Evolutionary conservation across 2,888 invertebrate species (phyloP), one percentile per base, ranked within the genome.

Genomic region (Archips crataeganus): DNA sequence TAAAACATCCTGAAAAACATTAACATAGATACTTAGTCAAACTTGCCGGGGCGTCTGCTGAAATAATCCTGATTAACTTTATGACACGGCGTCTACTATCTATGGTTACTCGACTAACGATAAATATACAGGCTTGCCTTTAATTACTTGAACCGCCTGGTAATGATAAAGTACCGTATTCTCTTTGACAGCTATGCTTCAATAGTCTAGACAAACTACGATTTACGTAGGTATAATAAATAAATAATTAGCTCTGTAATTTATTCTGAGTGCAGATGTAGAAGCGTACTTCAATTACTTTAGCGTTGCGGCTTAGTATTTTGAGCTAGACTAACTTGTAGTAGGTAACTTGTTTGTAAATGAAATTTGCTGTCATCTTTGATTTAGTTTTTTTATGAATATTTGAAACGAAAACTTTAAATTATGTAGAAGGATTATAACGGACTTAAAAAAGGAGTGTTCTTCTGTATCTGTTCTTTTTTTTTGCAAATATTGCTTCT

Each of bases 151-250:
- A 54, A 54, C 9, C 15, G 34, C 42, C 60, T 51, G n/a, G 51
- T 67, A 72, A 63, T 54, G n/a, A 54, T 23, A 36, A 51, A 32
- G 42, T 42, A 42, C 66, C 39, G 36, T 39, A 73, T 59, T 64
- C 68, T 49, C 68, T 68, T 73, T 68, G 57, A 69, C 23, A 69
- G 63, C 57, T 59, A 63, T 60, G 47, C 57, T 63, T 39, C 73
- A 57, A 63, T 64, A 69, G 68, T 69, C 68, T 69, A 73, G 73
- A 69, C 68, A 42, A 71, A 62, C 32, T 71, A 13, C 8, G 47
- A 49, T 34, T 13, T 57, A 64, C 47, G 68, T 51, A 23, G 23
- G 23, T 23, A 51, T 72, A 63, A 4, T 51, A 13, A 51, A 9
- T 51, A 51, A 51, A 8, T 73, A 68, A 63, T 69, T 72, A 63